Evolutionary conservation across 2,797 vertebrate genomes (phyloP).

Genomic region (Sebastes minor): DNA sequence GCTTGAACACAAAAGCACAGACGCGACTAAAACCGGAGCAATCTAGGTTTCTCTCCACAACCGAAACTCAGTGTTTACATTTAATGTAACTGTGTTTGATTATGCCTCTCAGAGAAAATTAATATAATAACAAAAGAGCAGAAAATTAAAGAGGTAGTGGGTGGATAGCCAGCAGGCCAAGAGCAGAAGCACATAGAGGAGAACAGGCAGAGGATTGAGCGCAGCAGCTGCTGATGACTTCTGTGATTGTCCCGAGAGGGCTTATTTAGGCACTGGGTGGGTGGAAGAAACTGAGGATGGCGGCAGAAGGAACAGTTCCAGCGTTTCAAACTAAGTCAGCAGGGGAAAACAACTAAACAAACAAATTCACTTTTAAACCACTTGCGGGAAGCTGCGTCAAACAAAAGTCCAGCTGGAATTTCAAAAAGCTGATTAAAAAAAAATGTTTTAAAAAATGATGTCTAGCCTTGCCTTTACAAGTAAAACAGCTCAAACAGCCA

Average conservation of each 20-base stretch:
- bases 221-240: constrained; percentile 71
- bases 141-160: constrained; percentile 73
- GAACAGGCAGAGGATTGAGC: constrained; percentile 60
- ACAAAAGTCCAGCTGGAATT: constrained; percentile 45
- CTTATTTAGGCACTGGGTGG: constrained; percentile 79
- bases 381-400: constrained; percentile 32
- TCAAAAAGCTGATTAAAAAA: constrained; percentile 20
- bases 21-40: constrained; percentile 18
- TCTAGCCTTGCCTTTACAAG: constrained; percentile 26
- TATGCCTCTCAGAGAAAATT: constrained; percentile 33
- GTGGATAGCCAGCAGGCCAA: constrained; percentile 45
- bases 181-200: constrained; percentile 62
- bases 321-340: constrained; percentile 52
- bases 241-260: constrained; percentile 67
- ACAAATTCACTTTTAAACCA: constrained; percentile 27
- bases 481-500: constrained; percentile 35
- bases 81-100: constrained; percentile 46
- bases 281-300: constrained; percentile 70
- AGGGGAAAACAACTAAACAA: constrained; percentile 32
- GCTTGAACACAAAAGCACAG: constrained; percentile 21
- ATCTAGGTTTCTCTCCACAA: constrained; percentile 8
- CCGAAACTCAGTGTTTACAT: constrained; percentile 27
- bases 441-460: constrained; percentile 5
- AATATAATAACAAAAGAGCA: constrained; percentile 33
- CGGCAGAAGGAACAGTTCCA: constrained; percentile 52